These are phyloP conservation scores for Pithys albifrons DNA, from an alignment of 2,113 vertebrate genomes.

Conservation along the genomic window DNA sequence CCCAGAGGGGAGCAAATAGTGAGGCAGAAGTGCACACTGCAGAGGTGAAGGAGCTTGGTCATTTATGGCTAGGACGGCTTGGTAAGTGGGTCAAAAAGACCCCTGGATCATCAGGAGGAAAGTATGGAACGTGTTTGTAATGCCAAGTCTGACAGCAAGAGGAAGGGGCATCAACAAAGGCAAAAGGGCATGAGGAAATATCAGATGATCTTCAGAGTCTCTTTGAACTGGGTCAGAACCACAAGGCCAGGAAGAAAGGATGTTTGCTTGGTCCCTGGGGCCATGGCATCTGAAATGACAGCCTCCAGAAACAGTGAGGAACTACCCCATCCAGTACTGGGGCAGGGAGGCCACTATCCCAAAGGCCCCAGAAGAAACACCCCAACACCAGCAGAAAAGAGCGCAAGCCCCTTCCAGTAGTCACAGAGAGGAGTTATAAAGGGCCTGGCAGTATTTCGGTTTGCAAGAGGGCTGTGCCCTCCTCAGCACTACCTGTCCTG, in stretches of 20 bases:
- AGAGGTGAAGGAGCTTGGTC: not conserved
- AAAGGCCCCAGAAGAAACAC: not conserved
- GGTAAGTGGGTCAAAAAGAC: not conserved
- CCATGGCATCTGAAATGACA: not conserved
- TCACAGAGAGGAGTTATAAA: not conserved
- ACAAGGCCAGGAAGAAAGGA: not conserved
- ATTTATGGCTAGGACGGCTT: not conserved
- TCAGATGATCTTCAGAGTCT: not conserved
- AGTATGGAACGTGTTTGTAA: not conserved
- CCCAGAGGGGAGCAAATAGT: not conserved
- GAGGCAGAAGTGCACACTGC: not conserved
- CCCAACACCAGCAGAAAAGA: not conserved
- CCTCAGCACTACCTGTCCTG: not conserved
- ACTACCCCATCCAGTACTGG: not conserved
- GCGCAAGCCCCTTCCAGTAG: not conserved
- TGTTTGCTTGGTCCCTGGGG: not conserved
- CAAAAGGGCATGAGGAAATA: not conserved
- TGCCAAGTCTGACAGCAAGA: not conserved
- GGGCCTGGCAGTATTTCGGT: not conserved
- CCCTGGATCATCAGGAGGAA: not conserved
- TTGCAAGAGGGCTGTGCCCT: not conserved
- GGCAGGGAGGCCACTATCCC: not conserved
- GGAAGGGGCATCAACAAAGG: not conserved
- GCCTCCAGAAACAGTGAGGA: conserved; percentile 2
- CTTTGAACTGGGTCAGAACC: not conserved